Evolutionary conservation across 2,113 vertebrate genomes (phyloP), one percentile per base, ranked within the genome.

Genomic region (Dipodomys spectabilis): DNA sequence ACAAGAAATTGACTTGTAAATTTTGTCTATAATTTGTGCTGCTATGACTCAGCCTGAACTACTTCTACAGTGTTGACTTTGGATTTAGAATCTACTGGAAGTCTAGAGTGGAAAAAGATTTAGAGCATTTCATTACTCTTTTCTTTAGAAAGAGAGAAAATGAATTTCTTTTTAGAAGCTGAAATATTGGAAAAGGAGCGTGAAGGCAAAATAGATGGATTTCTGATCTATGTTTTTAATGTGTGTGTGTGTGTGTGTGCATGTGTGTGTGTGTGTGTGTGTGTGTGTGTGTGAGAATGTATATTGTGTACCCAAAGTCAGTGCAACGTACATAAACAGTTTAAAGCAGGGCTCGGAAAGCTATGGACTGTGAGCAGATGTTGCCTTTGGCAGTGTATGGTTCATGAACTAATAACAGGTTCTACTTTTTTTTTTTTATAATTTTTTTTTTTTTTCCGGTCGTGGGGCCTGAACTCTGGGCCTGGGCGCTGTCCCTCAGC

Each of bases 51-150:
- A 20, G 20, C 74, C 19, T 82, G 45, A 92, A 67, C 15, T 79
- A 27, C 22, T 35, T 12, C 25, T 74, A 11, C 1, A 10, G 6
- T 84, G 23, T 57, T 49, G 45, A 84, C 86, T 81, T 72, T 35
- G 20, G 32, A 44, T 71, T 94, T 82, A 78, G 39, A 94, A 86
- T 94, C 25, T 82, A 7, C 62, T 74, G 69, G 49, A 60, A 71
- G 45, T 90, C 44, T 27, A 68, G 20, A 45, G 27, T 69, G 10
- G 30, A 71, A 77, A 67, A 57, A 82, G 5, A 45, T 65, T 39
- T 44, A 45, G 79, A 82, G 3, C 11, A 69, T 57, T 65, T 73
- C 0, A 44, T 53, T 72, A 35, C 35, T 72, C 7, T 69, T 57
- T 39, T 1, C 25, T 78, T 91, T 88, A 75, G 53, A 81, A 92